Evolutionary conservation across 1,140 invertebrate species (phyloP).

Genomic region (Alviniconcha marisindica): DNA sequence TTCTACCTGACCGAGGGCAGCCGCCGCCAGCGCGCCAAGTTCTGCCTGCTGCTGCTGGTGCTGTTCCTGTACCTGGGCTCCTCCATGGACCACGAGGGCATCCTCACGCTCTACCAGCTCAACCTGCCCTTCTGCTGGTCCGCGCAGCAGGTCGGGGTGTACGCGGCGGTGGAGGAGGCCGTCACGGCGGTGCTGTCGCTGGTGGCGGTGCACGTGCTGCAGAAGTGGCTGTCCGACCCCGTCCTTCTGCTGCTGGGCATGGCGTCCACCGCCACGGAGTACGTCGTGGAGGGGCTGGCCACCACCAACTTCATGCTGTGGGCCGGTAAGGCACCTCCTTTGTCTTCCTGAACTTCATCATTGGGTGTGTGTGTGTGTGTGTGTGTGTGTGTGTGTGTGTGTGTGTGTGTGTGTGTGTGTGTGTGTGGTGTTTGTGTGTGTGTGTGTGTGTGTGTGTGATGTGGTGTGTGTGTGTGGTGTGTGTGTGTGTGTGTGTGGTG

Average conservation of each 20-base stretch:
- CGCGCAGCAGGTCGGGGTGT: constrained; percentile 23
- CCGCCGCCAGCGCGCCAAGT: not conserved
- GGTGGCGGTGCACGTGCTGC: not conserved
- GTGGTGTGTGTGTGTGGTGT: too few relatives aligned
- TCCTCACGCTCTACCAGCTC: constrained; percentile 18
- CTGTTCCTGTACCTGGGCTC: not conserved
- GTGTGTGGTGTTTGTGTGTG: too few relatives aligned
- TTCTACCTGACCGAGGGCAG: constrained; percentile 6
- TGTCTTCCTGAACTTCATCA: too few relatives aligned
- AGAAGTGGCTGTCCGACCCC: not conserved
- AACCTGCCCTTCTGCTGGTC: constrained; percentile 36
- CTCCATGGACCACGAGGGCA: not conserved
- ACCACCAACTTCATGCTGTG: not conserved
- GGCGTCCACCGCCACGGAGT: not conserved
- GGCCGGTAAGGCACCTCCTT: not conserved
- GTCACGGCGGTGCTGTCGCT: not conserved
- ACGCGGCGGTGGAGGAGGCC: not conserved
- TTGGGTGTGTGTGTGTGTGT: too few relatives aligned
- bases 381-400: too few relatives aligned
- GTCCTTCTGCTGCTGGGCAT: not conserved
- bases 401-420: too few relatives aligned
- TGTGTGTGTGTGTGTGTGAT: too few relatives aligned
- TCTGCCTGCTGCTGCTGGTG: not conserved
- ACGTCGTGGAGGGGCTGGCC: not conserved
- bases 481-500: too few relatives aligned